phyloP scores from a whole-genome alignment of 1,140 invertebrate species.

The Bombus fervidus region DNA sequence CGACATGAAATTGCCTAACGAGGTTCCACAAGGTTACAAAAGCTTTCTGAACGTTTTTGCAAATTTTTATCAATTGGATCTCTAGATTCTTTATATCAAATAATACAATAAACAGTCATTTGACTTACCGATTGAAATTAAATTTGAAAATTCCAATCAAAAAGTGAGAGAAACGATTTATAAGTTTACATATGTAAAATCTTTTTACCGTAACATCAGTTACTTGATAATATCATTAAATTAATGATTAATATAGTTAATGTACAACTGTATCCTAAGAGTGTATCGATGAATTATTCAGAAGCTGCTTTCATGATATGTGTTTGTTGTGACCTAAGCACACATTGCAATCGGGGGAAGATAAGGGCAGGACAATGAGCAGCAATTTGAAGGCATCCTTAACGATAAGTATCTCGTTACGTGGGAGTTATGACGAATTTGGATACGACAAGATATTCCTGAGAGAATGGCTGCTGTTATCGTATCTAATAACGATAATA shows the following conservation, averaged over 20 bases:
- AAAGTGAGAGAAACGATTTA: not conserved
- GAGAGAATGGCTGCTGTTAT: slow-evolving; percentile 37
- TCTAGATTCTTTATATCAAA: not conserved
- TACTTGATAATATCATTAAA: not conserved
- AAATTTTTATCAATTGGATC: not conserved
- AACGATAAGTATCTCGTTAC: slow-evolving; percentile 76
- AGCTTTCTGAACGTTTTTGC: not conserved
- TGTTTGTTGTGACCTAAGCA: slow-evolving; percentile 33
- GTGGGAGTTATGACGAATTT: slow-evolving; percentile 70
- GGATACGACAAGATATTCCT: slow-evolving; percentile 56
- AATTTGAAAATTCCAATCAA: not conserved
- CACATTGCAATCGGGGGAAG: slow-evolving; percentile 40
- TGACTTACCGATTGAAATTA: not conserved
- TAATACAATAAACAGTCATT: not conserved
- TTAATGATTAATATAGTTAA: not conserved
- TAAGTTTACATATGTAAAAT: not conserved
- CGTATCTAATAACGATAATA: slow-evolving; percentile 51
- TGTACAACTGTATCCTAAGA: not conserved
- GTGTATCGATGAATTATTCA: slow-evolving; percentile 70
- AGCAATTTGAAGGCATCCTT: slow-evolving; percentile 68
- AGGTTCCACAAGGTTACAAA: not conserved
- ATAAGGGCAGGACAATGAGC: slow-evolving; percentile 67
- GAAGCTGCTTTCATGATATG: slow-evolving; percentile 35
- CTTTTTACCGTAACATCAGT: no score
- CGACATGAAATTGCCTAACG: slow-evolving; percentile 11